phyloP scores from a whole-genome alignment of 1,140 invertebrate species.

The Drosophila punjabiensis region DNA sequence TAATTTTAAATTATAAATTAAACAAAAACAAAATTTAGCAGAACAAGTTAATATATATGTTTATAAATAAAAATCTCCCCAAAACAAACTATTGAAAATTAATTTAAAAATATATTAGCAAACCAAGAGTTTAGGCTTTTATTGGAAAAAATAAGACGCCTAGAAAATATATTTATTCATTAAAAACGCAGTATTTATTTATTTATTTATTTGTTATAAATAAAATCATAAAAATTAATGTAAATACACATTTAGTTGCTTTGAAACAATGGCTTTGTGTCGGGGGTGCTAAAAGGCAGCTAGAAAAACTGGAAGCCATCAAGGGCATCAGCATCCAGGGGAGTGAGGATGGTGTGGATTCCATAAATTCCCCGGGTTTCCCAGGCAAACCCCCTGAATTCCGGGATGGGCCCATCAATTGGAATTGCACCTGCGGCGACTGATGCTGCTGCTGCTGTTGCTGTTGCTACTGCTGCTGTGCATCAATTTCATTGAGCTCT shows the following conservation, averaged over 20 bases:
- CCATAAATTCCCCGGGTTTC: slow-evolving; percentile 36
- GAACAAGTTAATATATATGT: too few species aligned
- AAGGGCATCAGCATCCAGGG: neutral
- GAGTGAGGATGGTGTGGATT: slow-evolving; percentile 24
- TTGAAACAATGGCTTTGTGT: neutral
- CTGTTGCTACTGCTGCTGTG: slow-evolving; percentile 24
- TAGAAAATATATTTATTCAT: too few species aligned
- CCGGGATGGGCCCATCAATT: slow-evolving; percentile 46
- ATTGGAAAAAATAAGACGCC: too few species aligned
- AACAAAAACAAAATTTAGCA: too few species aligned
- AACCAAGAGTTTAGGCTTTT: too few species aligned
- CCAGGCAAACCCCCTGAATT: slow-evolving; percentile 9
- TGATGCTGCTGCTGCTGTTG: slow-evolving; percentile 2
- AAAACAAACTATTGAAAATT: too few species aligned
- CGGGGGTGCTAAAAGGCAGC: neutral
- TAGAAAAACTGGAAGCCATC: neutral
- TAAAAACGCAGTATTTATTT: too few species aligned
- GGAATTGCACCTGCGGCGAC: slow-evolving; percentile 54
- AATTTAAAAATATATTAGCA: too few species aligned
- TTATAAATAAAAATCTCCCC: too few species aligned
- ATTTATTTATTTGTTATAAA: neutral
- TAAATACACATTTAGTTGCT: neutral
- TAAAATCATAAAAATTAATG: neutral
- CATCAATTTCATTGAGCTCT: slow-evolving; percentile 59
- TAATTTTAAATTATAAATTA: too few species aligned